Base-by-base conservation (phyloP, 2,888 invertebrate species). In the Liposcelis brunnea region DNA sequence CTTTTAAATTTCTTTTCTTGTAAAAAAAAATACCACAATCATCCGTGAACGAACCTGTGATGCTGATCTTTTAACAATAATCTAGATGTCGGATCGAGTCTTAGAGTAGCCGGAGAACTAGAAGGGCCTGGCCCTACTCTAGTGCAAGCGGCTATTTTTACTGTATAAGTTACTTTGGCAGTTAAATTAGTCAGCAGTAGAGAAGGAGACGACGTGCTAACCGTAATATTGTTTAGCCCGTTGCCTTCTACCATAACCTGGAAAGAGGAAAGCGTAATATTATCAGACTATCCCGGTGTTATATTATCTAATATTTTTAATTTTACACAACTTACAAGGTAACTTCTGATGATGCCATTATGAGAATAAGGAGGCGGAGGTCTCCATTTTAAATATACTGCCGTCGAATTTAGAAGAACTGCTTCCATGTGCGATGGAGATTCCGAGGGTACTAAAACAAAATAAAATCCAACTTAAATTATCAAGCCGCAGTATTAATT, bases 361-460 rank as follows among this genome's bases (percentile, higher is more conserved):
- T 80, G 75, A 45, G 77, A 68, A 52, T 75, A 70, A 6, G 69
- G 56, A 33, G 79, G 74, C 12, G 90, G 91, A 38, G 84, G 75
- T 55, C 80, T 80, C 91, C 91, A 93, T 63, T 85, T 80, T 56
- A 86, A 64, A 64, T 76, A 76, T 47, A 86, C 77, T 42, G 83
- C 74, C 47, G 84, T 83, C 42, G 82, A 73, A 61, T 89, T 87
- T 44, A 86, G 68, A 55, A 89, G 73, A 50, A 81, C 72, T 51
- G 87, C 80, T 62, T 84, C 80, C 61, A 93, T 78, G 58, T 84
- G 76, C 48, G 75, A 73, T 38, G 94, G 93, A 34, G 89, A 74
- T 48, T 80, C 80, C 49, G 77, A 77, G 16, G 91, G 91, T 43
- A 78, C 89, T 82, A 62, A n/a, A n/a, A n/a, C 49, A 56, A 55